Base-by-base conservation (phyloP, 2,888 invertebrate species). In the Smittia aterrima region DNA sequence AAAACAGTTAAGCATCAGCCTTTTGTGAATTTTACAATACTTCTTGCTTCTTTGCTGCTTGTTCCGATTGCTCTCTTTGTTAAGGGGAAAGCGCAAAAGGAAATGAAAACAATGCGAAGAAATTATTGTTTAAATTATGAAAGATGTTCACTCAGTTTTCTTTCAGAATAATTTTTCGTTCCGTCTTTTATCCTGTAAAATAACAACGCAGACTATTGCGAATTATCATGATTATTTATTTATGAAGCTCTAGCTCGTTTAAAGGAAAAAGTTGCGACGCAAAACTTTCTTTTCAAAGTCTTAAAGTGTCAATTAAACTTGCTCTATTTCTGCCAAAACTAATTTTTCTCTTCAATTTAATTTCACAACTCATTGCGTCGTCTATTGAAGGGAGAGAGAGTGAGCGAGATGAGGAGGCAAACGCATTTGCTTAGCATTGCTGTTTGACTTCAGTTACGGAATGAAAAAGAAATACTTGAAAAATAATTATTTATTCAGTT, bases 401-500 rank as follows among this genome's bases (percentile, higher is more conserved):
- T 13, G 16, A 47, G 16, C n/a, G 32, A 32, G n/a, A 47, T 47
- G n/a, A 47, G 11, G 47, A 47, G 11, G 11, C 11, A 47, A 47
- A 16, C 16, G 47, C 11, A 47, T n/a, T n/a, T 47, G 47, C 47
- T 47, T 47, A 11, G n/a, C 47, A 47, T 47, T n/a, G 47, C 16
- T 47, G 47, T 16, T 47, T 47, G 47, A 47, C 47, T 47, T 47
- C 16, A 47, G 58, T 58, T 18, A 18, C n/a, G 22, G 22, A 58
- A 58, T 58, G 58, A 22, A 58, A 58, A 58, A 58, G n/a, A 58
- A 58, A 41, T 67, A 41, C 41, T 70, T 70, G 41, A 70, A 40
- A 68, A 53, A 41, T 54, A 70, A 70, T 70, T 70, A 70, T 41
- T 24, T 70, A 70, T 70, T 70, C 70, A 70, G 70, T 70, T 70